Evolutionary conservation across 1,140 invertebrate species (phyloP).

Genomic region (Papilio dardanus): DNA sequence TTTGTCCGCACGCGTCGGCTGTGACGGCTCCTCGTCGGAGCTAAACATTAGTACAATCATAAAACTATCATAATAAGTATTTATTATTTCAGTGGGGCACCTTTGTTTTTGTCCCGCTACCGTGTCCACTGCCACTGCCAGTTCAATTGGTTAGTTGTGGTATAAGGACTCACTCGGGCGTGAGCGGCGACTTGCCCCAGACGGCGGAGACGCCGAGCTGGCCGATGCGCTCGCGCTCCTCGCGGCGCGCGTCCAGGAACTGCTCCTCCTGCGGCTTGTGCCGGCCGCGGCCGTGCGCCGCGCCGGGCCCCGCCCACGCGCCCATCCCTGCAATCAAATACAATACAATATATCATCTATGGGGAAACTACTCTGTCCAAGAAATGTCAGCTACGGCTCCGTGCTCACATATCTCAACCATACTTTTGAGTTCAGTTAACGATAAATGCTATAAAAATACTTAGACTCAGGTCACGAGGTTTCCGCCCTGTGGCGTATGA

Average conservation of each 20-base stretch:
- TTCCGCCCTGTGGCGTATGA: too few relatives aligned
- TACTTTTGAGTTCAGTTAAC: too few relatives aligned
- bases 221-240: conserved; percentile 89
- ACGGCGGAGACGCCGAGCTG: conserved; percentile 85
- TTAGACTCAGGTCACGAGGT: too few relatives aligned
- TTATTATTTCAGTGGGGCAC: too few relatives aligned
- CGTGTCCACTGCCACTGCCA: too few relatives aligned
- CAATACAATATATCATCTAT: too few relatives aligned
- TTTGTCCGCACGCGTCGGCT: conserved; percentile 49
- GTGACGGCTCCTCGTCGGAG: conserved; percentile 64
- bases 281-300: conserved; percentile 48
- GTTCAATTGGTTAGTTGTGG: not conserved
- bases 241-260: conserved; percentile 85
- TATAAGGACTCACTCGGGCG: conserved; percentile 83
- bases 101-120: too few relatives aligned
- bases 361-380: too few relatives aligned
- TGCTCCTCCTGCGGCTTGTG: conserved; percentile 83
- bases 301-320: conserved; percentile 46
- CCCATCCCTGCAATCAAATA: conserved; percentile 51
- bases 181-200: conserved; percentile 88
- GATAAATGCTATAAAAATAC: too few relatives aligned
- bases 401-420: too few relatives aligned
- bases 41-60: conserved; percentile 43
- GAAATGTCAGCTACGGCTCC: too few relatives aligned
- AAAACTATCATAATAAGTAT: not conserved